Evolutionary conservation across 2,888 invertebrate genomes (phyloP), one percentile per base, ranked within the genome.

Genomic region (Leptopilina drosophilae): DNA sequence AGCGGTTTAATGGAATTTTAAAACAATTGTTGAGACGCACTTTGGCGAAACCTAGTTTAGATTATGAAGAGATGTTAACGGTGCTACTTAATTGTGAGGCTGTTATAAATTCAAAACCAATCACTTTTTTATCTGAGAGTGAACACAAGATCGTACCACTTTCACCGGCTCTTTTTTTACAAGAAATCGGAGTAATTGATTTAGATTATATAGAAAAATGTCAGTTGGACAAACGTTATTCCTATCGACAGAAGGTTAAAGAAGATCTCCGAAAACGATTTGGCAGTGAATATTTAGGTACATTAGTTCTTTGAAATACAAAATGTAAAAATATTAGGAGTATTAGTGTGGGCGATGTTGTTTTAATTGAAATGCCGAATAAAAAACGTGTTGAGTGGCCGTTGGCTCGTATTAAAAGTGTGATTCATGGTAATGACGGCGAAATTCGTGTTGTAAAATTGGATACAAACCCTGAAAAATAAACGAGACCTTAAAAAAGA

Each of bases 71-170:
- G 33, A 40, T 91, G 26, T 14, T 42, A 8, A 90, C 89, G 0
- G 75, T 85, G 0, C 40, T 90, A 1, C 85, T 84, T 67, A 87
- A 91, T 78, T 86, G 86, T 66, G 90, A 92, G 79, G 82, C 85
- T 1, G 81, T 86, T 0, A 78, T 92, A 5, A 92, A 92, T 81
- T 84, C 87, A 0, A 81, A 91, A 64, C 90, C 90, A 14, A 81
- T 91, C 5, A 89, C 87, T n/a, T 88, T 85, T 49, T 46, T 83
- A 46, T 80, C 83, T 3, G 81, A 82, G 0, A 79, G 77, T 46
- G 33, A 78, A 64, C 75, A 84, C 11, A 87, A 88, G n/a, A 77
- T 85, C 7, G 77, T 66, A 7, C 80, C 86, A 2, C 20, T 84
- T 62, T 77, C 82, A 1, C 83, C 85, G 2, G 78, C 75, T 0